Base-by-base conservation (phyloP, 2,113 vertebrate genomes). In the Eulemur rufifrons region DNA sequence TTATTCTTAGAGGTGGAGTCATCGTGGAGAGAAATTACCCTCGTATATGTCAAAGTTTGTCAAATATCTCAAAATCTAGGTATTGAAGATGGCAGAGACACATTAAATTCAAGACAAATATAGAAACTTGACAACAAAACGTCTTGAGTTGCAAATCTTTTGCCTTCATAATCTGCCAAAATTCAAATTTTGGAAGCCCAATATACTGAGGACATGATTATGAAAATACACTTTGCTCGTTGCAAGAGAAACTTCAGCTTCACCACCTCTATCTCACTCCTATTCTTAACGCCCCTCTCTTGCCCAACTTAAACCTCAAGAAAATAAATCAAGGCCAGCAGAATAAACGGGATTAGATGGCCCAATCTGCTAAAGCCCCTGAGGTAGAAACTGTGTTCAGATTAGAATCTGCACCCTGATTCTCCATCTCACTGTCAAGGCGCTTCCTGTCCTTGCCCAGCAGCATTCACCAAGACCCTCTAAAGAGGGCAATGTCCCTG, bases 91-190 rank as follows among this genome's bases (percentile, higher is more conserved):
- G 91, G 77, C 47, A 91, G 88, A 95, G 83, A 77, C 11, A 88
- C 32, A 89, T 50, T 82, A 71, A 76, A 93, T 77, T 73, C 69
- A 93, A 91, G 89, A 66, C 83, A 93, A 89, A 97, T 95, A 96
- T 93, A 98, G 95, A 96, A 97, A 93, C 45, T 83, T 96, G 73
- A 95, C 47, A 97, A 96, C 86, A 87, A 96, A 93, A 59, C 13
- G 76, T 91, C 83, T 50, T 39, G 64, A 91, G 86, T n/a, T 95
- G 94, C 63, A 64, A 80, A 89, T 83, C 12, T 91, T 78, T 83
- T 59, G 10, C 80, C 78, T 91, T 91, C 68, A 12, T 95, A 61
- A 80, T 91, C 91, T 94, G 66, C 88, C 86, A 93, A 83, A 94
- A 96, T 42, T 85, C 89, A 37, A 74, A 86, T 50, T 82, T 23